Conservation (phyloP, 2,888 invertebrate genomes). For the Thera obeliscata region DNA sequence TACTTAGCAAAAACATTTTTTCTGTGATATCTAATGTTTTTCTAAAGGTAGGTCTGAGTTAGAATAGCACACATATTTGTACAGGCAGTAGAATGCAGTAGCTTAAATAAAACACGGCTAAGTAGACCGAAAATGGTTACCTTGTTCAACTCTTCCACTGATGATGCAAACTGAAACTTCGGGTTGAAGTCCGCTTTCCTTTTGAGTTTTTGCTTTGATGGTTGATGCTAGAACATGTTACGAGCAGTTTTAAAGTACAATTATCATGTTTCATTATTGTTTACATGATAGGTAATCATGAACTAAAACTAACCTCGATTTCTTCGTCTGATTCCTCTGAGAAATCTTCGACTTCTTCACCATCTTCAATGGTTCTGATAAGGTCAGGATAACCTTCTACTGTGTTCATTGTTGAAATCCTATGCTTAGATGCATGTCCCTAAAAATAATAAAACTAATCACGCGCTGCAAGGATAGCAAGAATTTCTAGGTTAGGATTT, state of each 20-base stretch:
- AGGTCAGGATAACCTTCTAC: conserved; percentile 82
- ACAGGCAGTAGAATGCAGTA: too few relatives aligned
- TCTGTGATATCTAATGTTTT: too few relatives aligned
- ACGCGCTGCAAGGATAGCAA: not conserved
- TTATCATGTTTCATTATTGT: conserved; percentile 12
- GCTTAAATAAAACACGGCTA: not conserved
- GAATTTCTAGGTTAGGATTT: not conserved
- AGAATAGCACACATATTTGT: too few relatives aligned
- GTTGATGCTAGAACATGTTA: conserved; percentile 88
- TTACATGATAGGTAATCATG: not conserved
- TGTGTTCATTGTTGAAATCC: conserved; percentile 48
- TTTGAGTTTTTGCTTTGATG: conserved; percentile 89
- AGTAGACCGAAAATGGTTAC: conserved; percentile 46
- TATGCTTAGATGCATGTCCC: not conserved
- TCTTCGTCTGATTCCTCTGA: conserved; percentile 93
- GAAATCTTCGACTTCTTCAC: conserved; percentile 91
- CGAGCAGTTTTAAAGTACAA: conserved; percentile 1
- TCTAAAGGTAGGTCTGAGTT: too few relatives aligned
- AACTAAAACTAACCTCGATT: conserved; percentile 86
- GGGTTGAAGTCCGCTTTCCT: conserved; percentile 90
- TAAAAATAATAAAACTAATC: not conserved
- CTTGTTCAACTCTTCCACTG: conserved; percentile 91
- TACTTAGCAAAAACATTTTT: too few relatives aligned
- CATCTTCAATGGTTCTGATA: conserved; percentile 93
- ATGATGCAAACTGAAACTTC: conserved; percentile 92